These are phyloP conservation scores for Sylvia borin DNA, from an alignment of 2,797 vertebrate genomes.

Conservation along the genomic window DNA sequence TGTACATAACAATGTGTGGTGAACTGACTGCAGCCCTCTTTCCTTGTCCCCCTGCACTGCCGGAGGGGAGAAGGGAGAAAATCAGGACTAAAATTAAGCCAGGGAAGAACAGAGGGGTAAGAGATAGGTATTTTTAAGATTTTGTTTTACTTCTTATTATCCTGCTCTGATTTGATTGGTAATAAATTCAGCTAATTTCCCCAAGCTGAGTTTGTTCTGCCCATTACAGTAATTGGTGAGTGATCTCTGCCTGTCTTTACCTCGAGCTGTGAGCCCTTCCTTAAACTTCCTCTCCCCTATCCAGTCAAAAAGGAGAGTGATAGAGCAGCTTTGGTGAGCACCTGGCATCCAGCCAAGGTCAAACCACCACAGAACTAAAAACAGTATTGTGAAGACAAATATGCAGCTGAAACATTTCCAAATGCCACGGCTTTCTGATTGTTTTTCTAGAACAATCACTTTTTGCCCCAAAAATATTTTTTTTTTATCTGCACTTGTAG, in stretches of 20 bases:
- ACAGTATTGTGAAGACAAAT: background rate
- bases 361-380: background rate
- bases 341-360: background rate
- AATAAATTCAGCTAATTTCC: background rate
- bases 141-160: background rate
- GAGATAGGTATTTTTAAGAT: background rate
- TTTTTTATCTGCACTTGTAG: background rate
- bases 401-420: background rate
- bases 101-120: background rate
- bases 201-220: background rate
- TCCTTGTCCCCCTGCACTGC: background rate
- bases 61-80: background rate
- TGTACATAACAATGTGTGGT: background rate
- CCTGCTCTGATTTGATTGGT: background rate
- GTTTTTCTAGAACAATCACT: background rate
- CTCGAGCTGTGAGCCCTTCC: accelerated
- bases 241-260: background rate
- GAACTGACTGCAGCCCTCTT: background rate
- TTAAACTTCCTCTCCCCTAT: background rate
- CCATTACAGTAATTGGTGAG: background rate
- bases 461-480: background rate
- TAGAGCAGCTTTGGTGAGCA: background rate
- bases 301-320: background rate
- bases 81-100: background rate
- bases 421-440: background rate